Evolutionary conservation across 1,140 invertebrate species (phyloP), one percentile per base, ranked within the genome.

Genomic region (Apis dorsata): DNA sequence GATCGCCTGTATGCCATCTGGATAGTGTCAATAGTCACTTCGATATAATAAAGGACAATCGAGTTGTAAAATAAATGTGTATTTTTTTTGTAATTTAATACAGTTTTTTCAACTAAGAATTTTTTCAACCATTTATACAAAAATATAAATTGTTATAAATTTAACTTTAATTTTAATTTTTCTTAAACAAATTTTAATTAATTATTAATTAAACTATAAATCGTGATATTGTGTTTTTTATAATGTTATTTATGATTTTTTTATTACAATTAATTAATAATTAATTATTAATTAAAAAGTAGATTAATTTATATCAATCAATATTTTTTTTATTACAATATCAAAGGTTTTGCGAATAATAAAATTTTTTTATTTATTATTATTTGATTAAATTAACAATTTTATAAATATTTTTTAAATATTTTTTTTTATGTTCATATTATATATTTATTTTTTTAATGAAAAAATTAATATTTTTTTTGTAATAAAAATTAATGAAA

Each of bases 1-100:
- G n/a, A 17, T 53, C 49, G 53, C 12, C 59, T 53, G 59, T 21
- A 24, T 75, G 11, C 71, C 71, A 73, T 73, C 55, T 73, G 55
- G 44, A 15, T 55, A 28, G 10, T n/a, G 13, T 13, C 9, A 71
- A 74, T 44, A 21, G 55, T 44, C 57, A 59, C 55, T 13, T 74
- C 55, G 4, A 44, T n/a, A 8, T 44, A 17, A 28, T 3, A 60
- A 60, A 59, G n/a, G 12, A 28, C 34, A 13, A 17, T 55, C 8
- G n/a, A 28, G 19, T 71, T 44, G 1, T 19, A 55, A 72, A 24
- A 24, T 24, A 24, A 28, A 72, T n/a, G 9, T 10, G 28, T 8
- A 12, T 51, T 19, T 71, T 66, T 66, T 2, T 44, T 44, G 34
- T 44, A 44, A 44, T 44, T 44, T 44, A 44, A 7, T 44, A 44